Conservation (phyloP, 2,113 vertebrate species). For the Cromileptes altivelis region DNA sequence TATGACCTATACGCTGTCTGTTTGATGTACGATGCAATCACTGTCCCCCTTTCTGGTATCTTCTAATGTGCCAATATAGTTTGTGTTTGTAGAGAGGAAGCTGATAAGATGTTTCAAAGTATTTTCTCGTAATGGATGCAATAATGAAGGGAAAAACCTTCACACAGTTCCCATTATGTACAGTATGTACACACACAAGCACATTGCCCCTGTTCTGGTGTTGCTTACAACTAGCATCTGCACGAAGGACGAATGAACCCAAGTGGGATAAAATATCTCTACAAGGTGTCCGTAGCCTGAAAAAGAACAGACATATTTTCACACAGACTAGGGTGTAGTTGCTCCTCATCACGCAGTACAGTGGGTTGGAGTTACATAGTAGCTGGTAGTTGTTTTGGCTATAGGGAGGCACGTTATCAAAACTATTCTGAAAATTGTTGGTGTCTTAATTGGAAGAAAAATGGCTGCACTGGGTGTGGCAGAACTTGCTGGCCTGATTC, state of each 20-base stretch:
- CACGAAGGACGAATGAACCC: background rate
- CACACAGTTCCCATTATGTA: background rate
- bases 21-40: background rate
- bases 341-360: background rate
- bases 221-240: conserved; percentile 15
- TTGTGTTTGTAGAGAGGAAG: background rate
- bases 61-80: background rate
- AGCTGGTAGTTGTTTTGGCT: background rate
- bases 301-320: conserved; percentile 3
- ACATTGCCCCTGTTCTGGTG: conserved; percentile 5
- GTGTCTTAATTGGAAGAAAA: conserved; percentile 34
- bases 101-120: background rate
- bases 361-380: conserved; percentile 1
- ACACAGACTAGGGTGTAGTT: background rate
- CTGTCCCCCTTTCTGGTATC: background rate
- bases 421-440: conserved; percentile 32
- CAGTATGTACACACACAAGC: background rate
- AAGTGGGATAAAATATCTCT: conserved; percentile 11
- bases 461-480: conserved; percentile 36
- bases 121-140: background rate
- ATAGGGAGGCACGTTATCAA: conserved; percentile 20
- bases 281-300: conserved; percentile 1
- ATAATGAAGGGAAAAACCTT: background rate
- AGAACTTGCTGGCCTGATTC: conserved; percentile 4
- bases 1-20: background rate